Conservation (phyloP, 2,797 vertebrate genomes). For the Netta rufina region DNA sequence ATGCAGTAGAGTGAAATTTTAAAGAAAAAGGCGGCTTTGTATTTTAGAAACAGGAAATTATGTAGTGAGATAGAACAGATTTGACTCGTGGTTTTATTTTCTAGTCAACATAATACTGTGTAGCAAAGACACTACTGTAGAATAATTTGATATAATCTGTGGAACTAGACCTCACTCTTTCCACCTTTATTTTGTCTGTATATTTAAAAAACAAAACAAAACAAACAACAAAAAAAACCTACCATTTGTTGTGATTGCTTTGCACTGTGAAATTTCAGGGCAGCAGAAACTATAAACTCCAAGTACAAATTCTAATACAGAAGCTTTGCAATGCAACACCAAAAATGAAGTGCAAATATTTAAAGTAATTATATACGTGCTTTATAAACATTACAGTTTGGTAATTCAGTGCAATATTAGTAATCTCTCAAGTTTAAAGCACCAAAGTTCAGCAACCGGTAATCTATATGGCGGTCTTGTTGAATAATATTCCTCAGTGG, state of each 20-base stretch:
- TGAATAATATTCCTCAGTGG: constrained; percentile 14
- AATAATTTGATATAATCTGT: neutral
- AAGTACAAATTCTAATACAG: neutral
- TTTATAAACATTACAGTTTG: neutral
- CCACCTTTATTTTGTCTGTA: neutral
- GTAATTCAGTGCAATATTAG: neutral
- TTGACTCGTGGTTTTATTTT: neutral
- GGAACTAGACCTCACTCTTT: neutral
- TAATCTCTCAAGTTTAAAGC: constrained; percentile 8
- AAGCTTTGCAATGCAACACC: neutral
- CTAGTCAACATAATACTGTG: neutral
- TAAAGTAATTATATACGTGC: neutral
- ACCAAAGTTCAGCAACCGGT: neutral
- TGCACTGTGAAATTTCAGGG: neutral
- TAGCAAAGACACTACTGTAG: neutral
- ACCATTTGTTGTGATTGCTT: neutral
- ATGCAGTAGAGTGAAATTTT: neutral
- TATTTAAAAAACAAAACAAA: neutral
- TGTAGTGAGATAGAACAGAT: neutral
- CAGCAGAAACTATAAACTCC: neutral
- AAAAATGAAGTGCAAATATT: neutral
- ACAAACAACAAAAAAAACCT: neutral
- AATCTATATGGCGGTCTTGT: neutral
- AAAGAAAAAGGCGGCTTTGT: neutral
- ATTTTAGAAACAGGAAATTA: neutral